Conservation (phyloP, 2,888 invertebrate species). For the Idaea dimidiata region DNA sequence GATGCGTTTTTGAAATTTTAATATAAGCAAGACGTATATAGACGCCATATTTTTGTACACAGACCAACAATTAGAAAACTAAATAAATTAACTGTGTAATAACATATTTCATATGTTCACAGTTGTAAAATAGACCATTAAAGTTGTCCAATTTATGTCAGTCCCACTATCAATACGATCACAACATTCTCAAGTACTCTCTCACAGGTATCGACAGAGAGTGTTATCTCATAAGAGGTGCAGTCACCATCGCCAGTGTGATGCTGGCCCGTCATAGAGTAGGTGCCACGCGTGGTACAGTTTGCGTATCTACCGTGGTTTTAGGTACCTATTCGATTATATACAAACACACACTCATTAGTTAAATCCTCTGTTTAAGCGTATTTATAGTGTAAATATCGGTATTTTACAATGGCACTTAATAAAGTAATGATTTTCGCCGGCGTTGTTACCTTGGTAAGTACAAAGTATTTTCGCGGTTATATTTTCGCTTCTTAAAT, state of each 20-base stretch:
- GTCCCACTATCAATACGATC: conserved; percentile 14
- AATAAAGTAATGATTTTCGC: conserved; percentile 45
- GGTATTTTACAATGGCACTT: conserved; percentile 30
- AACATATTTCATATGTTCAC: background rate
- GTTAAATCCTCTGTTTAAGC: background rate
- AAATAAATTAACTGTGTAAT: background rate
- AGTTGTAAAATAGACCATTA: background rate
- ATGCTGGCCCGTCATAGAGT: conserved; percentile 38
- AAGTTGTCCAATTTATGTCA: conserved; percentile 15
- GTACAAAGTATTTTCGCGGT: conserved; percentile 18
- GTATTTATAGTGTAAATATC: conserved; percentile 4
- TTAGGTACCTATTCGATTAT: background rate
- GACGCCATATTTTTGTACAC: background rate
- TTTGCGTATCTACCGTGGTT: conserved; percentile 6
- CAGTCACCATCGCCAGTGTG: conserved; percentile 42
- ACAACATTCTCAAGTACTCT: background rate
- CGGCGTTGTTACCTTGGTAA: conserved; percentile 45
- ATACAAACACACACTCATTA: conserved; percentile 16
- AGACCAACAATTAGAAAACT: background rate
- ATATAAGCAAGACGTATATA: background rate
- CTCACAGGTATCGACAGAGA: conserved; percentile 21
- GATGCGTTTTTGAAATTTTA: too few species aligned
- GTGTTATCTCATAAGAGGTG: conserved; percentile 37
- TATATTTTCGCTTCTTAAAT: conserved; percentile 2
- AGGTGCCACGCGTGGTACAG: conserved; percentile 24